Base-by-base conservation (phyloP, 2,797 vertebrate species). In the Pipistrellus kuhlii region DNA sequence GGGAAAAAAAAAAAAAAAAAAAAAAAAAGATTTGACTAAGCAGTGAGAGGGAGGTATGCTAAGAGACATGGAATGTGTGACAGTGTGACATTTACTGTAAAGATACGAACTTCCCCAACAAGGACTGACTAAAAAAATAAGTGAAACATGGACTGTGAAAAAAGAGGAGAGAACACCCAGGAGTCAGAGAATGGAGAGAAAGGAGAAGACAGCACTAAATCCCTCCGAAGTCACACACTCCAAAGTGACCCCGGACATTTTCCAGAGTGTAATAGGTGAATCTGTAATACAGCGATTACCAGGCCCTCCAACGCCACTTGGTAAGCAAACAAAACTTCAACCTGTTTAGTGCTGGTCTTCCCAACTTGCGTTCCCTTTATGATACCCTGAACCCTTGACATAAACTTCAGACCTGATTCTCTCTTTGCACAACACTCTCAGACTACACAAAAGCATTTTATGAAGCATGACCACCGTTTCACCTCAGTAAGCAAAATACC, bases 171-270 rank as follows among this genome's bases (percentile, higher is more conserved):
- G 44, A 68, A 78, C 18, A 69, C 1, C 1, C 57, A 77, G 46
- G 69, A 82, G 3, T 71, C 64, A 94, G 10, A 85, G 21, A 86
- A 66, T 4, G 14, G 71, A 87, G 62, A 85, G 17, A 82, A 75
- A 59, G 12, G 30, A 75, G 32, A 87, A 17, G 32, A 48, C 0
- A 48, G 69, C 27, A 64, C 38, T 59, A 81, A 75, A 53, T 51
- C 12, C 53, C 13, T 92, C 80, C 20, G 32, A 71, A 35, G 51
- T 76, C 83, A 94, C 69, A 94, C 57, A 81, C 76, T 69, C 69
- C 76, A 51, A 53, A 48, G 93, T 90, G 81, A 85, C 62, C 11
- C 85, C 14, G 25, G 62, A n/a, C 3, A 14, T 51, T 59, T 21
- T 77, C 64, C 3, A 17, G 25, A 55, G 48, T 21, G 6, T 32